These are phyloP conservation scores for Axea sp. DNA, from an alignment of 2,888 invertebrate genomes.

Conservation along the genomic window DNA sequence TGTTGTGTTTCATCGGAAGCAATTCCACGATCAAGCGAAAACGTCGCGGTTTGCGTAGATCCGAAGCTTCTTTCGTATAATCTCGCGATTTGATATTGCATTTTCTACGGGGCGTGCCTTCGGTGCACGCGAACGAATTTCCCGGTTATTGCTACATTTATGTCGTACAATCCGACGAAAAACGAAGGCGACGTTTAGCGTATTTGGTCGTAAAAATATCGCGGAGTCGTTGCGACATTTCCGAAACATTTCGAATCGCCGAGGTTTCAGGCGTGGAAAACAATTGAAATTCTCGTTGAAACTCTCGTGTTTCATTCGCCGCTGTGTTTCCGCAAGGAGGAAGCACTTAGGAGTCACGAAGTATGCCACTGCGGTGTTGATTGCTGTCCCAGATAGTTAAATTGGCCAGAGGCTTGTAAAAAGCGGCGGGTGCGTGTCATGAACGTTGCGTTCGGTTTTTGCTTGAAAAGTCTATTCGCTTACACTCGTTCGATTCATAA, in stretches of 20 bases:
- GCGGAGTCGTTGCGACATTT: constrained; percentile 29
- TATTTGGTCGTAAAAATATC: too few species aligned
- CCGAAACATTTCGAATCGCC: constrained; percentile 46
- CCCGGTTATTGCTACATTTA: constrained; percentile 24
- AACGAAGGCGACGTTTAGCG: constrained; percentile 23
- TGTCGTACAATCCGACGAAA: constrained; percentile 16
- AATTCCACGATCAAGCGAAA: too few species aligned
- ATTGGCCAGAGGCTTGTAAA: constrained; percentile 43
- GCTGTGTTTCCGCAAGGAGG: constrained; percentile 53
- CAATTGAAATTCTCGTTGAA: constrained; percentile 40
- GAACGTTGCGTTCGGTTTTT: constrained; percentile 3
- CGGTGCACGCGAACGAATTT: too few species aligned
- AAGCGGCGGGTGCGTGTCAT: constrained; percentile 27
- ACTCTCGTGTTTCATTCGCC: constrained; percentile 27
- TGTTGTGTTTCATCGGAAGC: too few species aligned
- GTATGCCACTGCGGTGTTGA: constrained; percentile 47
- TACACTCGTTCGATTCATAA: background rate
- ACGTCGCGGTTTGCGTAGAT: too few species aligned
- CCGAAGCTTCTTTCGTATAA: too few species aligned
- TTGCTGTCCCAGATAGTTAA: constrained; percentile 56
- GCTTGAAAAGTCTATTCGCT: background rate
- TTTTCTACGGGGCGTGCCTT: too few species aligned
- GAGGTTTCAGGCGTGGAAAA: constrained; percentile 32
- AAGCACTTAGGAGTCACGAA: constrained; percentile 51
- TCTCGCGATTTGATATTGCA: too few species aligned